Evolutionary conservation across 2,113 vertebrate species (phyloP).

Genomic region (Synchiropus splendidus): DNA sequence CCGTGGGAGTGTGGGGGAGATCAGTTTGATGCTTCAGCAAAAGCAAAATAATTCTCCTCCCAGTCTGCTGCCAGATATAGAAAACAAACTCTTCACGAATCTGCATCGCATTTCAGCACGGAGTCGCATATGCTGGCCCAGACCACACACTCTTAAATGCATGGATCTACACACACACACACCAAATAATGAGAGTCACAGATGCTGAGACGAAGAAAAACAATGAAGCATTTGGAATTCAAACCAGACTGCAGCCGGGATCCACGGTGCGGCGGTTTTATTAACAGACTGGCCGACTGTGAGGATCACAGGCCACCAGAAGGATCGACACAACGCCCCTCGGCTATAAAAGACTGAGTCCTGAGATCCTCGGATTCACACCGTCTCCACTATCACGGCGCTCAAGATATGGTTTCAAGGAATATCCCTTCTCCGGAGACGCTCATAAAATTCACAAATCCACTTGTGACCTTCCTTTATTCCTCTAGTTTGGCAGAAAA

Average conservation of each 20-base stretch:
- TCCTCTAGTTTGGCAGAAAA: too few species aligned
- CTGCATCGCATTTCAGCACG: constrained; percentile 41
- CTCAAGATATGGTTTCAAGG: too few species aligned
- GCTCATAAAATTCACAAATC: too few species aligned
- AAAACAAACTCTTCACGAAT: constrained; percentile 52
- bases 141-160: not conserved
- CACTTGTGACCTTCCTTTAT: too few species aligned
- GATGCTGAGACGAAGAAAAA: constrained; percentile 29
- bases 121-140: constrained; percentile 23
- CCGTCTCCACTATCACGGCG: too few species aligned
- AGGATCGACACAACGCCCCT: constrained; percentile 3
- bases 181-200: constrained; percentile 18
- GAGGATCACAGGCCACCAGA: constrained; percentile 9
- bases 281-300: constrained; percentile 31
- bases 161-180: constrained; percentile 7
- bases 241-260: constrained; percentile 18
- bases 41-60: constrained; percentile 43
- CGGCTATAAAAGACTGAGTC: too few species aligned
- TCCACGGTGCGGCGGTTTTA: constrained; percentile 26
- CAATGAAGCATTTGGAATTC: constrained; percentile 29
- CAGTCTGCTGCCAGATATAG: constrained; percentile 26
- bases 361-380: too few species aligned
- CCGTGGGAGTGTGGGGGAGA: constrained; percentile 12
- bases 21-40: constrained; percentile 32
- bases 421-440: too few species aligned